Evolutionary conservation across 2,113 vertebrate genomes (phyloP).

Genomic region (Falcunculus frontatus): DNA sequence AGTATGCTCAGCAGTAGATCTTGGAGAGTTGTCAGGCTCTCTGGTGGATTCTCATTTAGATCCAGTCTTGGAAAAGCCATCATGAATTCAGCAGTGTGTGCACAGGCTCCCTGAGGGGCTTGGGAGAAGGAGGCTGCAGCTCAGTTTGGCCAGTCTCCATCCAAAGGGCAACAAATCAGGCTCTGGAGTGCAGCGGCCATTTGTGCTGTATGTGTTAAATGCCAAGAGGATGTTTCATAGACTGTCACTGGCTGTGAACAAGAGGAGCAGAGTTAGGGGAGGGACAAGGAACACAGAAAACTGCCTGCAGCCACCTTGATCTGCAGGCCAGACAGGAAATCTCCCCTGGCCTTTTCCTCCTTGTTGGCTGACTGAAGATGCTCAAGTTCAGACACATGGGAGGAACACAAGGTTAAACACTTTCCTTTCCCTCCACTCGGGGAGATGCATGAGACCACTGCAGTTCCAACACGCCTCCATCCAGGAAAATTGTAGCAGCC

Average conservation of each 20-base stretch:
- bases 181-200: not conserved
- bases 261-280: not conserved
- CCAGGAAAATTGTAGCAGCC: not conserved
- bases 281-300: not conserved
- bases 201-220: not conserved
- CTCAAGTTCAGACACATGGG: not conserved
- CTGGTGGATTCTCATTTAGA: not conserved
- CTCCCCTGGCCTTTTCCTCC: not conserved
- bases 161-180: not conserved
- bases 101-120: not conserved
- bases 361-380: not conserved
- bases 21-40: not conserved
- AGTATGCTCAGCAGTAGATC: not conserved
- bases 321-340: not conserved
- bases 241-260: not conserved
- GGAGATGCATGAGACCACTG: not conserved
- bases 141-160: not conserved
- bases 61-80: not conserved
- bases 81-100: not conserved
- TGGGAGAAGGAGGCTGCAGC: not conserved
- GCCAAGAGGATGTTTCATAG: not conserved
- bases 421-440: not conserved
- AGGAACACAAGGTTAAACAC: not conserved
- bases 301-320: not conserved
- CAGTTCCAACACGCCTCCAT: not conserved